Conservation (phyloP, 2,888 invertebrate genomes). For the Platycnemis pennipes region DNA sequence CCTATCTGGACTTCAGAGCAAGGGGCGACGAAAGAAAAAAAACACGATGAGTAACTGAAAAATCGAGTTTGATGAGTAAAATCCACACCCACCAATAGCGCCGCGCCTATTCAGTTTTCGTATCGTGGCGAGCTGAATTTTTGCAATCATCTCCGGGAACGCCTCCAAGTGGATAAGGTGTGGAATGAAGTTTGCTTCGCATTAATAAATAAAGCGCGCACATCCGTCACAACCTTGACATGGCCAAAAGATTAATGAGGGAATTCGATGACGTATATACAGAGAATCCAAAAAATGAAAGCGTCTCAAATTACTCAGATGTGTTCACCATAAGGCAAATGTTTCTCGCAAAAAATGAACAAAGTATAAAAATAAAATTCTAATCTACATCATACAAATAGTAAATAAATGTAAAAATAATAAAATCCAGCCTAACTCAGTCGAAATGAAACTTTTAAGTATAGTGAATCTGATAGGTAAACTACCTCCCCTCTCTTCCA, state of each 20-base stretch:
- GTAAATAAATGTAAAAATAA: no score
- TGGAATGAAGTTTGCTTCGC: background rate
- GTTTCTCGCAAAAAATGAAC: background rate
- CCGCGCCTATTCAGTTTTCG: background rate
- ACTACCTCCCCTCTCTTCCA: no score
- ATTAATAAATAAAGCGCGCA: background rate
- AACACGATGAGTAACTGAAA: constrained; percentile 18
- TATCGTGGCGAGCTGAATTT: background rate
- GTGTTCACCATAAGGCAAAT: background rate
- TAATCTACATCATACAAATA: no score
- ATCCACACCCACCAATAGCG: background rate
- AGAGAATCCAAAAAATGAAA: background rate
- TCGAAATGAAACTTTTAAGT: no score
- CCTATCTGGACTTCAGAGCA: background rate
- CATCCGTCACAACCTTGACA: background rate
- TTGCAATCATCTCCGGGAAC: background rate
- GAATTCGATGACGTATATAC: background rate
- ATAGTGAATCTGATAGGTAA: no score
- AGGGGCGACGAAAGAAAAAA: background rate
- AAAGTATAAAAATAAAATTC: no score
- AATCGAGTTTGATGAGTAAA: background rate
- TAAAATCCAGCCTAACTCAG: no score
- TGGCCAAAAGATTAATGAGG: background rate
- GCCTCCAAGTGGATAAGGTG: background rate
- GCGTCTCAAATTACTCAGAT: background rate